Evolutionary conservation across 1,140 invertebrate genomes (phyloP), one percentile per base, ranked within the genome.

Genomic region (Notospermus geniculatus): DNA sequence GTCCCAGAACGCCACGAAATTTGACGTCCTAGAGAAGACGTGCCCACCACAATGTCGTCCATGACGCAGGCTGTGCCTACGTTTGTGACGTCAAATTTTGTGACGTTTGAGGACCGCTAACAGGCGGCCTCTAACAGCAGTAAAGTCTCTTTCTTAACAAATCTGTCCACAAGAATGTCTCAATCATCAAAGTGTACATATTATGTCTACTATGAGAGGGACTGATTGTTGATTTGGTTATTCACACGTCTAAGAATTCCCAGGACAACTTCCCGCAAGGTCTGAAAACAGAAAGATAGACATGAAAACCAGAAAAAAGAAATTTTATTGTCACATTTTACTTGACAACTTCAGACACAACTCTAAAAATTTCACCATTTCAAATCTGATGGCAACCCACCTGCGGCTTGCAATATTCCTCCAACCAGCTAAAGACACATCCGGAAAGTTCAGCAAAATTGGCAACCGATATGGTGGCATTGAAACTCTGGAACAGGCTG

Each of bases 401-500:
- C 83, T 96, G 92, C 32, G 95, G 95, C 83, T 97, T 97, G 80
- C 95, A 97, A 75, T 95, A 91, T 77, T 97, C 93, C 75, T 98
- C 95, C 27, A 97, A 82, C 95, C 95, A 98, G 70, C 89, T 91
- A 74, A 97, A 95, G 1, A 97, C 91, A 72, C 92, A 93, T 2
- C 87, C 91, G 13, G 94, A 97, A 46, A 97, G 83, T 81, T 97
- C 93, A 19, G 89, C 86, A 82, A 98, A 98, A 80, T 95, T 95
- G 54, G 88, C 89, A 54, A 93, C 91, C 11, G 91, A 91, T 64
- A 97, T 88, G 50, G 87, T 88, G 64, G 89, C 89, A 72, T 86
- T 84, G 80, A 97, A 97, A 5, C 92, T 92, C 65, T 90, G 84
- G 80, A 97, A 97, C 60, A 98, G 83, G 59, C 91, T 88, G 75